Evolutionary conservation across 2,797 vertebrate species (phyloP), one percentile per base, ranked within the genome.

Genomic region (Sebastes steindachneri): DNA sequence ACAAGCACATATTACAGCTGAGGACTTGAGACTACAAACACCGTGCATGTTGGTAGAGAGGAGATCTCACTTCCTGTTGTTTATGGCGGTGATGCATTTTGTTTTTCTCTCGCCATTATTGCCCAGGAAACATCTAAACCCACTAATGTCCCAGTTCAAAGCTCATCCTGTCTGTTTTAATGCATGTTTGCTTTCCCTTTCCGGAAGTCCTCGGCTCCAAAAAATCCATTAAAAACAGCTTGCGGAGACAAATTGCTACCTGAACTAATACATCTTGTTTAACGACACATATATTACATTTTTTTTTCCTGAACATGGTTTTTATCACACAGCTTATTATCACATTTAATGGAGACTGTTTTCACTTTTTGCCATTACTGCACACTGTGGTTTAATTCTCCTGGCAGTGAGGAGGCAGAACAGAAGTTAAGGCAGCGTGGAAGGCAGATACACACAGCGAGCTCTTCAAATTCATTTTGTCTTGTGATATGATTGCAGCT

Each of bases 321-420:
- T 64, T 88, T 25, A 88, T 83, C 81, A 78, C 84, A 11, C 78
- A 51, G 92, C 85, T 89, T 88, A 86, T 93, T 88, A 88, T 85
- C 79, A 65, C 84, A 11, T 89, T 86, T 91, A 91, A 93, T 88
- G 87, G 84, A 86, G 85, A 72, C 68, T 60, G 79, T 85, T 89
- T 86, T 87, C 82, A 86, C 86, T 84, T 86, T 86, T 77, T 79
- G 83, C 81, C 63, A 77, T 86, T 73, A 17, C 83, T 77, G 75
- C 89, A 78, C 84, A 70, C 84, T 73, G 85, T 21, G 87, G 68
- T 90, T 89, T 89, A 85, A 88, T 91, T 91, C 77, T 75, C 19
- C 83, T 75, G 84, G 83, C 75, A 71, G 84, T 8, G 84, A 88
- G 81, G 87, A 87, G 87, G 86, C 66, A 78, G 84, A 88, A 28